Evolutionary conservation across 35 echinoderm and acorn worm genomes (phyloP).

Genomic region (Patiria miniata): DNA sequence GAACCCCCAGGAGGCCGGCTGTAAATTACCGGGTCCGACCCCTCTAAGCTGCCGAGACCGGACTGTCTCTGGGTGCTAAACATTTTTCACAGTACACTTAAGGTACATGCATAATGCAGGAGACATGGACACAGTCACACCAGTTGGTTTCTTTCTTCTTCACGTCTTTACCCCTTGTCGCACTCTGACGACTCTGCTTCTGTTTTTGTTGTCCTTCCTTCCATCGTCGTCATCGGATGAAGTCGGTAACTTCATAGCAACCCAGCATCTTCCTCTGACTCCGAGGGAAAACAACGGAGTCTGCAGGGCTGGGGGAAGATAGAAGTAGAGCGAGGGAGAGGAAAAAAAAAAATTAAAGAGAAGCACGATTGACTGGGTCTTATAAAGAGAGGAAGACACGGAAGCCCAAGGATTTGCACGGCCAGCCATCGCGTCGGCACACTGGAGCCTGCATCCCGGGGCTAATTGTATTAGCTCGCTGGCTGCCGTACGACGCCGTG

Average conservation of each 20-base stretch:
- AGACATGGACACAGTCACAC: background rate
- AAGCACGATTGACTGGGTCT: background rate
- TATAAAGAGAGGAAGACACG: background rate
- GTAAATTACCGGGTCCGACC: background rate
- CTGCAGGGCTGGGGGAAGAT: background rate
- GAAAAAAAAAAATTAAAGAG: background rate
- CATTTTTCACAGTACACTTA: slow-evolving; percentile 19
- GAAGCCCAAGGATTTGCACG: slow-evolving; percentile 13
- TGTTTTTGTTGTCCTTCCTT: background rate
- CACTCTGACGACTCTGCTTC: background rate
- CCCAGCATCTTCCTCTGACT: background rate
- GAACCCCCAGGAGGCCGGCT: background rate
- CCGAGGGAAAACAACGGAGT: background rate
- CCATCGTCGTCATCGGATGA: background rate
- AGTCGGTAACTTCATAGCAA: slow-evolving; percentile 5
- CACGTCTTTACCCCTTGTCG: background rate
- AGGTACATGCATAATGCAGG: slow-evolving; percentile 1
- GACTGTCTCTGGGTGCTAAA: slow-evolving; percentile 3
- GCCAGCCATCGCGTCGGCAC: slow-evolving; percentile 16
- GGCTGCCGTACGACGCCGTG: background rate
- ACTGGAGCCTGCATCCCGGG: background rate
- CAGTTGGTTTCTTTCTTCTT: background rate
- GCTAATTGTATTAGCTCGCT: slow-evolving; percentile 23
- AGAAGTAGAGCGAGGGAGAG: background rate
- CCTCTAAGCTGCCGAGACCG: background rate